Evolutionary conservation across 2,113 vertebrate genomes (phyloP), one percentile per base, ranked within the genome.

Genomic region (Chlorocebus sabaeus): DNA sequence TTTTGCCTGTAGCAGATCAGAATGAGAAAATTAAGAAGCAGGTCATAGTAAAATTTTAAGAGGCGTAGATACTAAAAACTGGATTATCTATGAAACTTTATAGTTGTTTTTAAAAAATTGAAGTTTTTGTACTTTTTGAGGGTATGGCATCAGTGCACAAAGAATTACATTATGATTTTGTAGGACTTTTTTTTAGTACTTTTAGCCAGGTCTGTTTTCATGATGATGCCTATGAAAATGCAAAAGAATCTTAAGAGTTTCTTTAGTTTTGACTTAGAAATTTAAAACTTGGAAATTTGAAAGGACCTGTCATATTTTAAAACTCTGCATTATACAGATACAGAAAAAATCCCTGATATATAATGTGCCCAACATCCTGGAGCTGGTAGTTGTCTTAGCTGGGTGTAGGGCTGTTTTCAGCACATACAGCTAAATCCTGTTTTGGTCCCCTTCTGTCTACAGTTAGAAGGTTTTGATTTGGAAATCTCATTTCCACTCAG

Each of bases 1-100:
- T 73, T 23, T 64, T 90, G 52, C 40, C 13, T 72, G 0, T 86
- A 64, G 93, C 3, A 75, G 3, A 20, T 86, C 9, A 93, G 22
- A 72, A 5, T 52, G 27, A 83, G 61, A 90, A 96, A 84, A 79
- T 70, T 45, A 96, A 97, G 89, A 94, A 87, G n/a, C 27, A 64
- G n/a, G 20, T 32, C 12, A 48, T 75, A 32, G 80, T 96, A 82
- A 25, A 55, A 57, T 80, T 83, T 73, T 75, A 87, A 87, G 93
- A 73, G 25, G 6, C 48, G 4, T 27, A 40, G 32, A 12, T 80
- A 35, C 70, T 73, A 78, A 43, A 87, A 87, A 75, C 45, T 73
- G 8, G 23, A 35, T 72, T 43, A 70, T 72, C n/a, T 67, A 73
- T 89, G 57, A 92, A 92, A 78, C 8, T 82, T 90, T 25, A 4